Evolutionary conservation across 2,888 invertebrate genomes (phyloP).

Genomic region (Gerris lacustris): DNA sequence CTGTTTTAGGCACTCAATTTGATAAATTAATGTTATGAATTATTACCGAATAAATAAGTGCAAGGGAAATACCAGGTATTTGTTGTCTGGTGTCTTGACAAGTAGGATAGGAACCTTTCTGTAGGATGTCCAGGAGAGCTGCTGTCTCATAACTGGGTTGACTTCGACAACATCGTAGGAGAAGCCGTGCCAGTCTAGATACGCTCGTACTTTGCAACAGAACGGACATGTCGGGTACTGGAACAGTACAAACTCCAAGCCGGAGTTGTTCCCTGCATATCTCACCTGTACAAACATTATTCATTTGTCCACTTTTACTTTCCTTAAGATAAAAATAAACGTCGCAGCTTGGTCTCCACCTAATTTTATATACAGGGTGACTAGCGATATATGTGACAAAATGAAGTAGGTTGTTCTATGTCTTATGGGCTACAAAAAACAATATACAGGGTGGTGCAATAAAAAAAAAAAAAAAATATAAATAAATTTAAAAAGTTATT

Average conservation of each 20-base stretch:
- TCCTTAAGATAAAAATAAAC: too few relatives aligned
- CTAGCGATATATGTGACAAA: too few relatives aligned
- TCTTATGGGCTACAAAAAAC: too few relatives aligned
- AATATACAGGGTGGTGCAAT: too few relatives aligned
- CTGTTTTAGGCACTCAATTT: too few relatives aligned
- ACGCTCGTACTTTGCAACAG: constrained; percentile 86
- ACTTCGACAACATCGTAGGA: constrained; percentile 95
- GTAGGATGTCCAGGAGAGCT: constrained; percentile 85
- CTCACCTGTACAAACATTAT: constrained; percentile 43
- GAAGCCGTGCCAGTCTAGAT: constrained; percentile 81
- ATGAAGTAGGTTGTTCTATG: too few relatives aligned
- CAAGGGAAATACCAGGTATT: constrained; percentile 46
- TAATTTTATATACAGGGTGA: too few relatives aligned
- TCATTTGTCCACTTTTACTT: neutral
- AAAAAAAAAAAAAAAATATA: too few relatives aligned
- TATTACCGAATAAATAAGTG: too few relatives aligned
- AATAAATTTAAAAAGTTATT: too few relatives aligned
- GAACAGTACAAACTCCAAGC: constrained; percentile 72
- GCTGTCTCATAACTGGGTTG: constrained; percentile 81
- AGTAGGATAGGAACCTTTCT: constrained; percentile 90
- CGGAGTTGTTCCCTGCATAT: constrained; percentile 51
- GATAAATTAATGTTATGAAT: too few relatives aligned
- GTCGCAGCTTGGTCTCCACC: too few relatives aligned
- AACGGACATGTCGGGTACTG: constrained; percentile 98
- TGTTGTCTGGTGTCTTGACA: constrained; percentile 54